Evolutionary conservation across 37 sponge, comb jelly and placozoan species (phyloP), one percentile per base, ranked within the genome.

Genomic region (Sycon ciliatum): DNA sequence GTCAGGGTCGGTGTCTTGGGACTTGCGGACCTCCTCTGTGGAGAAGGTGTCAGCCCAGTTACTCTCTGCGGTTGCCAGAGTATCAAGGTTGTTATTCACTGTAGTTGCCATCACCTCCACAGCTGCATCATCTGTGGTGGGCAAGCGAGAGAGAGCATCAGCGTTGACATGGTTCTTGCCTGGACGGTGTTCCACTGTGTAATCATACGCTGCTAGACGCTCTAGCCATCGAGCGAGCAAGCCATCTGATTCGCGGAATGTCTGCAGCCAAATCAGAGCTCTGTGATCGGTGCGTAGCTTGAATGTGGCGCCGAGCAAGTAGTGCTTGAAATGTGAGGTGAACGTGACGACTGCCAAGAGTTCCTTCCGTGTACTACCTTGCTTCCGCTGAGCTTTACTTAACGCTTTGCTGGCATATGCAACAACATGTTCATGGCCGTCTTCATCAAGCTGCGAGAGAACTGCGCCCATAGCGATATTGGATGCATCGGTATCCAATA

Each of bases 401-500:
- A 71, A 34, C 16, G 56, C 34, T 11, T 32, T 18, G 57, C 79
- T 84, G 5, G 80, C 79, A 49, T 63, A 84, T 6, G 84, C 84
- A 52, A 84, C 23, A 1, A 76, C 79, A 4, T 30, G 18, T 0
- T 38, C 26, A 0, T 46, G 4, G 1, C 66, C 72, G 65, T 84
- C 80, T 0, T 64, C 60, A 31, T 84, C 77, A 4, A 20, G 1
- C 56, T 84, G 84, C 0, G 76, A 70, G 5, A 84, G 38, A 7
- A 84, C 80, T 27, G 79, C 79, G 24, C 84, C 84, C 7, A 84
- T 67, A 0, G 79, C 84, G 3, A 1, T 32, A 7, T 66, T 71
- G 2, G 79, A 79, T 2, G 84, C 79, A 74, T 84, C 84, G 7
- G 84, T 84, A 29, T 84, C 80, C 56, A 84, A 32, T 32, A 60